Conservation (phyloP, 2,797 vertebrate genomes). For the Peromyscus aztecus region DNA sequence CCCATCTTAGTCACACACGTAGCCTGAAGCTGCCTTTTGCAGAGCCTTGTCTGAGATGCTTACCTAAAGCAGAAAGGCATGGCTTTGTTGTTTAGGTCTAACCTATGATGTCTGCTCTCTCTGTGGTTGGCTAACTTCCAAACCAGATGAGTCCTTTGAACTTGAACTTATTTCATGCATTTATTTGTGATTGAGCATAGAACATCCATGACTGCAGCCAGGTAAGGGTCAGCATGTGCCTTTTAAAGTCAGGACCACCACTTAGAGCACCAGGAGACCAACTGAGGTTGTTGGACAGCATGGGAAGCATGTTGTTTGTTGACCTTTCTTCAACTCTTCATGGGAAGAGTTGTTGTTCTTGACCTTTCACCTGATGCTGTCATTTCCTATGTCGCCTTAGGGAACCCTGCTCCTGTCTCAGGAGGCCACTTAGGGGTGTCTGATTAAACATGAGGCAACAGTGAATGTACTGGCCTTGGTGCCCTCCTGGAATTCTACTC, state of each 20-base stretch:
- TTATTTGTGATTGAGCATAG: background rate
- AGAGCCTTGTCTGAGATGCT: background rate
- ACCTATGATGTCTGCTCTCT: background rate
- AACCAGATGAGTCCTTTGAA: background rate
- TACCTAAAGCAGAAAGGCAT: background rate
- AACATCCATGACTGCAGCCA: background rate
- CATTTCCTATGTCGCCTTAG: background rate
- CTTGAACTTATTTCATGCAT: background rate
- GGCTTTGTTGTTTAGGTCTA: background rate
- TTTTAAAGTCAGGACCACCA: background rate
- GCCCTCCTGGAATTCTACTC: background rate
- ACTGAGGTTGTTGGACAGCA: background rate
- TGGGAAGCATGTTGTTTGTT: background rate
- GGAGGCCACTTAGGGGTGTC: background rate
- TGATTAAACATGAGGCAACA: background rate
- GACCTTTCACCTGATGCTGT: background rate
- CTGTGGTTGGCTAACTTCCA: background rate
- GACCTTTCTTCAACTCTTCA: too few relatives aligned
- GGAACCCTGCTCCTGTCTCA: background rate
- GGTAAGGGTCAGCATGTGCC: background rate
- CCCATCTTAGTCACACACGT: accelerated
- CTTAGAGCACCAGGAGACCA: background rate
- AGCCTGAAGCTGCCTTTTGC: background rate
- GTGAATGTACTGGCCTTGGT: background rate
- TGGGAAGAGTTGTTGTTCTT: background rate